Evolutionary conservation across 37 sponge, comb jelly and placozoan genomes (phyloP).

Genomic region (Ephydatia muelleri): DNA sequence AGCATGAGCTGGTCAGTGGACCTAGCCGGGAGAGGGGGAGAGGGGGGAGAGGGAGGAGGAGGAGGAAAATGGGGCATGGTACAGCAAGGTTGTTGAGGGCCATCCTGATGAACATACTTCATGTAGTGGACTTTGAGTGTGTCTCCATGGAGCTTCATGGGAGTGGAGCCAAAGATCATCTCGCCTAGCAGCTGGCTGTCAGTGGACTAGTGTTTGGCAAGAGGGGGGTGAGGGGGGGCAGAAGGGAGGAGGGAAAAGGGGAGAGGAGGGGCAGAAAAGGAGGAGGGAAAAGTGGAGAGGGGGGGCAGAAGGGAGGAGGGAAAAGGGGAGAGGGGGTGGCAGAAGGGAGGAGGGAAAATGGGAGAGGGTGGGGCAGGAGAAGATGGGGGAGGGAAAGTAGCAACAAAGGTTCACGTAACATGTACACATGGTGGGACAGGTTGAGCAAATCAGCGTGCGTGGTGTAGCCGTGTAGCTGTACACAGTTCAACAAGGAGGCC

Average conservation of each 20-base stretch:
- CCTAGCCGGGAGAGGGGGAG: neutral
- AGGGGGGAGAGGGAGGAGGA: conserved; percentile 1
- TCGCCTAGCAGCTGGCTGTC: conserved; percentile 65
- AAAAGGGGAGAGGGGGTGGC: neutral
- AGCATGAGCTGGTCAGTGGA: conserved; percentile 74
- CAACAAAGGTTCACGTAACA: too few species aligned
- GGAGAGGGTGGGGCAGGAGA: neutral
- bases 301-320: neutral
- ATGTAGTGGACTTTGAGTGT: conserved; percentile 75
- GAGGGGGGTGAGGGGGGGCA: neutral
- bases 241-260: neutral
- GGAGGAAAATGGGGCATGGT: neutral
- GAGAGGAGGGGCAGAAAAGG: neutral
- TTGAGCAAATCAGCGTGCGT: too few species aligned
- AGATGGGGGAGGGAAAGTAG: too few species aligned
- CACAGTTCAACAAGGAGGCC: too few species aligned
- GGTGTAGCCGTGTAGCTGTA: too few species aligned
- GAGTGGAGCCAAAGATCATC: conserved; percentile 84
- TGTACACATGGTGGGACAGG: too few species aligned
- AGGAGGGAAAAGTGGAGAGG: neutral
- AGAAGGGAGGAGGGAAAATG: neutral
- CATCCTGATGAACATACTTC: conserved; percentile 11
- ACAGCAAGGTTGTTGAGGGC: neutral
- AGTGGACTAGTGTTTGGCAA: conserved; percentile 11
- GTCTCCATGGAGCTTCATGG: conserved; percentile 62